phyloP scores from a whole-genome alignment of 2,888 invertebrate genomes.

The Siphlonurus alternatus region DNA sequence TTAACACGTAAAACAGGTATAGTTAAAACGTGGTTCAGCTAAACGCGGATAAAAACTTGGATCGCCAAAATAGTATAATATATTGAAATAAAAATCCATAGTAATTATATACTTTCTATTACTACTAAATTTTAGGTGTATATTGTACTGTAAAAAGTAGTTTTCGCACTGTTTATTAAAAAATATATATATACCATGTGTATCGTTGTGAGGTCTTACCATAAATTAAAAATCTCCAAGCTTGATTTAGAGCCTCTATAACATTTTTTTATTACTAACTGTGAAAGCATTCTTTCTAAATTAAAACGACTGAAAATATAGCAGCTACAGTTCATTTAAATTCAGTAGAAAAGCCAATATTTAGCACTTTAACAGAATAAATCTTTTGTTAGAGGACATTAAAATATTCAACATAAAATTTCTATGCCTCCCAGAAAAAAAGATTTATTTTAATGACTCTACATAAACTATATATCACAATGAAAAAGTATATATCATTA shows the following conservation, averaged over 20 bases:
- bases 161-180: too few species aligned
- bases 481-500: neutral
- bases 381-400: neutral
- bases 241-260: neutral
- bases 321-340: neutral
- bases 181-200: too few species aligned
- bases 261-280: neutral
- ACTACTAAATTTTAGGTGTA: too few species aligned
- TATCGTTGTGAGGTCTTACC: too few species aligned
- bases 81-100: too few species aligned
- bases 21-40: too few species aligned
- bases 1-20: too few species aligned
- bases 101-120: too few species aligned
- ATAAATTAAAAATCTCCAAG: neutral
- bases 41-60: too few species aligned
- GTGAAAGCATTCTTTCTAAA: neutral
- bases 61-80: too few species aligned
- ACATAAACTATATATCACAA: neutral
- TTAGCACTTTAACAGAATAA: neutral
- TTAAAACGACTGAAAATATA: neutral
- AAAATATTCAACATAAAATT: neutral
- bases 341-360: neutral
- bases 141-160: too few species aligned
- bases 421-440: neutral
- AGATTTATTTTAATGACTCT: neutral